Conservation (phyloP, 2,797 vertebrate genomes). For the Dallia pectoralis region DNA sequence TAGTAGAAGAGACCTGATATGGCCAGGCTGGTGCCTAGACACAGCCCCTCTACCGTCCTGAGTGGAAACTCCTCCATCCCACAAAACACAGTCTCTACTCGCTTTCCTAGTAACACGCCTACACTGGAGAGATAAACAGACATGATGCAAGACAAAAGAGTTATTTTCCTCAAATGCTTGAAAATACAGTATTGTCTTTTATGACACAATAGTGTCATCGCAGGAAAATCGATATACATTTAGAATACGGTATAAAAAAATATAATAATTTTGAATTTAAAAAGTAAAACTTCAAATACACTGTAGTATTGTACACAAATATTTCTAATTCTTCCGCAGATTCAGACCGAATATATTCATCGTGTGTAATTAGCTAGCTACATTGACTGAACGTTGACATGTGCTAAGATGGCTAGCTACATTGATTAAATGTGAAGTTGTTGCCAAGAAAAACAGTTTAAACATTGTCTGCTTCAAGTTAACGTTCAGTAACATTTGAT, state of each 20-base stretch:
- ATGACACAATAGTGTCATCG: slow-evolving; percentile 3
- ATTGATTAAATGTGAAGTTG: no score
- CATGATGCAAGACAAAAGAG: neutral
- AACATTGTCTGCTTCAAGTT: no score
- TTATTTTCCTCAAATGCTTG: neutral
- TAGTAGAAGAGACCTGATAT: slow-evolving; percentile 82
- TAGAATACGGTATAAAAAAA: no score
- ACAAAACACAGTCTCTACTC: slow-evolving; percentile 11
- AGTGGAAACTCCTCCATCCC: slow-evolving; percentile 75
- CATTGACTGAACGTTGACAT: no score
- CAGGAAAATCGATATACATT: neutral
- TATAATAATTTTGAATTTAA: no score
- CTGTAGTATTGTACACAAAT: no score
- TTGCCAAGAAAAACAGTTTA: no score
- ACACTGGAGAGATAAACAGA: slow-evolving; percentile 25
- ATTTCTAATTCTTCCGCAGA: no score
- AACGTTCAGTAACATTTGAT: no score
- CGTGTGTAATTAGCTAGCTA: no score
- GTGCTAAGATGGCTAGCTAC: no score
- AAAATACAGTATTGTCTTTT: slow-evolving; percentile 11
- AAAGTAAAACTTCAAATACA: neutral
- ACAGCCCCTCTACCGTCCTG: slow-evolving; percentile 68
- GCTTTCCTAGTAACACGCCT: slow-evolving; percentile 19
- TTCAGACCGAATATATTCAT: no score
- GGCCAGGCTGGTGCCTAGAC: slow-evolving; percentile 79